Base-by-base conservation (phyloP, 2,797 vertebrate genomes). In the Gymnoscopelus braueri region DNA sequence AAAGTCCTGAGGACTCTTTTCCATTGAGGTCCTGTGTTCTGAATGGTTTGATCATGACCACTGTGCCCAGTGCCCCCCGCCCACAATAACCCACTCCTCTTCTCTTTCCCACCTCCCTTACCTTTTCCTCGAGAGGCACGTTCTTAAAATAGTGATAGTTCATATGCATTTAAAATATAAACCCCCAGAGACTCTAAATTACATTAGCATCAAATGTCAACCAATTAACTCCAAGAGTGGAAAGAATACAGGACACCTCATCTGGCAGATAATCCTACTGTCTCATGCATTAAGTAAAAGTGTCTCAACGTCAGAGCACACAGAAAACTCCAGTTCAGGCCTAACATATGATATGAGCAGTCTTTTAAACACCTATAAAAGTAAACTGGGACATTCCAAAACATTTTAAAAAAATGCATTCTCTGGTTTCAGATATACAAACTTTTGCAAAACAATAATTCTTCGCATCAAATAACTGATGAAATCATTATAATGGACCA, bases 181-280 rank as follows among this genome's bases (percentile, higher is more conserved):
- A 75, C 19, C 54, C 54, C 61, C 44, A 71, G 35, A 32, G 55
- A 32, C 35, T 44, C 60, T 32, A 75, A 89, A 92, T 93, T 91
- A 88, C 87, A 92, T 93, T 82, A 80, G 82, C 89, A 93, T 92
- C 49, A 84, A 80, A 88, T 79, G 70, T 52, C 78, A 89, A 60
- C 64, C 73, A 87, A 85, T 85, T 80, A 72, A 35, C 65, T 76
- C 50, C 24, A 69, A 69, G 64, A 32, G 1, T 44, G 67, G 75
- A 66, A 78, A 71, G 3, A 29, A 52, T 39, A 74, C 60, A 60
- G 50, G 63, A 70, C 51, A 62, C 14, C 67, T 71, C 53, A 24
- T 44, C 24, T 50, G 6, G 50, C 13, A n/a, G 50, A 51, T 51
- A 51, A 51, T 51, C 35, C 53, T 29, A 12, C 4, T 2, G 39